Base-by-base conservation (phyloP, 2,797 vertebrate species). In the Artibeus jamaicensis region DNA sequence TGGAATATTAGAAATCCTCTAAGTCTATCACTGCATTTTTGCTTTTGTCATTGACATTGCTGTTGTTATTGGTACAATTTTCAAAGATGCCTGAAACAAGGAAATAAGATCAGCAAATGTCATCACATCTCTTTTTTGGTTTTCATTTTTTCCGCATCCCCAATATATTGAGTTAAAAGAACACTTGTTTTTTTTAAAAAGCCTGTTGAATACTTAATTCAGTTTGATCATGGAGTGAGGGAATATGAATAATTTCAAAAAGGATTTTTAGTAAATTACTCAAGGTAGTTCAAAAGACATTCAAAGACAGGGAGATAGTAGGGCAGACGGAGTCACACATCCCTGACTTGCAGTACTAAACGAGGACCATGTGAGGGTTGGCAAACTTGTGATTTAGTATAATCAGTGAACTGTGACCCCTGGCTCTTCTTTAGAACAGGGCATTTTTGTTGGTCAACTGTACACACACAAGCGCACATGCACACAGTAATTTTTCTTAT, bases 211-310 rank as follows among this genome's bases (percentile, higher is more conserved):
- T 59, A 37, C 92, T 95, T 59, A 53, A 65, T 79, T 96, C 21
- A 21, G 24, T 87, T 84, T 90, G 83, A 71, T 87, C 68, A 53
- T 76, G 46, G 50, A 14, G 7, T 86, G 32, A 88, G 8, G 16
- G 42, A 34, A 81, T 48, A 37, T 12, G 26, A 46, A 42, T 70
- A 79, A 62, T 68, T 93, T 90, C 59, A 50, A 87, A 78, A 84
- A 83, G 5, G 14, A 57, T 62, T 82, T 86, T 73, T 86, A 26
- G 32, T 89, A 70, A 93, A 70, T 81, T 95, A 71, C 21, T 65
- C 59, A 87, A 92, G 6, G 9, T 81, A 50, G 34, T 79, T 94
- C 26, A 93, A 46, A 97, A 91, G n/a, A 73, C 16, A 42, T 86
- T 86, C 9, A 5, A 88, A 88, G 46, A 65, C 34, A 62, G 16